Conservation (phyloP, 2,888 invertebrate species). For the Oscheius sp. region DNA sequence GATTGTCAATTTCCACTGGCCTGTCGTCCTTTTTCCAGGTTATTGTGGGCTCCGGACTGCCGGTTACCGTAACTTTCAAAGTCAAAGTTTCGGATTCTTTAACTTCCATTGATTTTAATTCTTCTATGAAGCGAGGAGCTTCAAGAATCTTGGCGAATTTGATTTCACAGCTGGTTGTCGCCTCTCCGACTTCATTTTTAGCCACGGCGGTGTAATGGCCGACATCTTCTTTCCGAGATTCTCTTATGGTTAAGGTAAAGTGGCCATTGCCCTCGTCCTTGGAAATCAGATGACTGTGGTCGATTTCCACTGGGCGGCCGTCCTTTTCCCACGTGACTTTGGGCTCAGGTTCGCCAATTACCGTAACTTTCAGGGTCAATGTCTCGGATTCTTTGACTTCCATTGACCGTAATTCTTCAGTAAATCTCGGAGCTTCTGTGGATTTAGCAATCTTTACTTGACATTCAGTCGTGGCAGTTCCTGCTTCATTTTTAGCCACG, state of each 20-base stretch:
- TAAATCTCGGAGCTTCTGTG: slow-evolving; percentile 45
- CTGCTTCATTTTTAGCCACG: slow-evolving; percentile 55
- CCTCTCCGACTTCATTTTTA: slow-evolving; percentile 52
- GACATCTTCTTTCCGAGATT: slow-evolving; percentile 48
- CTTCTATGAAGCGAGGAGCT: slow-evolving; percentile 47
- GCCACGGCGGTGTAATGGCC: slow-evolving; percentile 60
- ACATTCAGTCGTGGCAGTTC: slow-evolving; percentile 51
- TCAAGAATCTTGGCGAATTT: slow-evolving; percentile 40
- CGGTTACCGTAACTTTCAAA: slow-evolving; percentile 87
- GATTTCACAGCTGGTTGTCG: slow-evolving; percentile 48
- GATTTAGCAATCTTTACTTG: slow-evolving; percentile 46
- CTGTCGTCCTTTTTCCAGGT: slow-evolving; percentile 89
- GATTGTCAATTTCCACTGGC: slow-evolving; percentile 76
- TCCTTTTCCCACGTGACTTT: slow-evolving; percentile 95
- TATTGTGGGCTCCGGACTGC: slow-evolving; percentile 87
- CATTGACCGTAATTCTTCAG: slow-evolving; percentile 42
- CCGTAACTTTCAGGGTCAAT: slow-evolving; percentile 78
- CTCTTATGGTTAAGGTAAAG: slow-evolving; percentile 52
- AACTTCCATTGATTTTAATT: slow-evolving; percentile 43
- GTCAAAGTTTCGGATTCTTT: too few relatives aligned
- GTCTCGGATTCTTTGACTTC: slow-evolving; percentile 47
- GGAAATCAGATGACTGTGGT: slow-evolving; percentile 76
- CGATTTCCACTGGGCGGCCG: slow-evolving; percentile 64
- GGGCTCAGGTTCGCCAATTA: slow-evolving; percentile 87
- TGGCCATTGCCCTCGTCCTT: slow-evolving; percentile 78